Base-by-base conservation (phyloP, 1,140 invertebrate species). In the Pseudomyrmex dendroicus region DNA sequence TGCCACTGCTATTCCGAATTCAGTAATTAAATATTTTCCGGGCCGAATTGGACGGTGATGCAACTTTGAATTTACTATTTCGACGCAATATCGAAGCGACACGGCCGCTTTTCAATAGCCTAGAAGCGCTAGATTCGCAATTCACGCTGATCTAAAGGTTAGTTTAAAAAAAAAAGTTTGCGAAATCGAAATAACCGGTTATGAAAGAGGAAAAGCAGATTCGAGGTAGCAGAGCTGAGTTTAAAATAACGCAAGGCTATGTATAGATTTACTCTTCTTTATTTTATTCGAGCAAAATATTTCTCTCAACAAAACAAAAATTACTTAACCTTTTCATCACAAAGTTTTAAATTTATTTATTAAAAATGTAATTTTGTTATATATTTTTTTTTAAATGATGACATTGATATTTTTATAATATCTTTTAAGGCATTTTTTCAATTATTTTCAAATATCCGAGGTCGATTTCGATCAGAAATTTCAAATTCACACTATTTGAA, bases 1-100 rank as follows among this genome's bases (percentile, higher is more conserved):
- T 93, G 92, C 87, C 89, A 35, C 35, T 35, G 89, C 90, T 91
- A 92, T 90, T 84, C 87, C 88, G 89, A 89, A 93, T 93, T 94
- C 91, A 90, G 73, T 91, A 94, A 94, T 94, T 94, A 92, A 92
- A 93, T 91, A 89, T 85, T 84, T 90, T 90, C 61, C 70, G 48
- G 84, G 46, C 61, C 80, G 64, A 82, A 35, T 74, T 82, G 63
- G 35, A 62, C 46, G 50, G 35, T 35, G 35, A 35, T 35, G 66
- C n/a, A 50, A 4, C 68, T 56, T 46, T 76, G 73, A 35, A 84
- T 88, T 88, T 84, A 63, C 86, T 82, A 66, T 64, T 73, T 87
- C 48, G 25, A 67, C 73, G 20, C 50, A 77, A 84, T 59, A 85
- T 76, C 66, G 63, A 35, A 35, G 67, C 61, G 44, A 8, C 17